phyloP scores from a whole-genome alignment of 2,888 invertebrate genomes.

The Sinelater perroti region DNA sequence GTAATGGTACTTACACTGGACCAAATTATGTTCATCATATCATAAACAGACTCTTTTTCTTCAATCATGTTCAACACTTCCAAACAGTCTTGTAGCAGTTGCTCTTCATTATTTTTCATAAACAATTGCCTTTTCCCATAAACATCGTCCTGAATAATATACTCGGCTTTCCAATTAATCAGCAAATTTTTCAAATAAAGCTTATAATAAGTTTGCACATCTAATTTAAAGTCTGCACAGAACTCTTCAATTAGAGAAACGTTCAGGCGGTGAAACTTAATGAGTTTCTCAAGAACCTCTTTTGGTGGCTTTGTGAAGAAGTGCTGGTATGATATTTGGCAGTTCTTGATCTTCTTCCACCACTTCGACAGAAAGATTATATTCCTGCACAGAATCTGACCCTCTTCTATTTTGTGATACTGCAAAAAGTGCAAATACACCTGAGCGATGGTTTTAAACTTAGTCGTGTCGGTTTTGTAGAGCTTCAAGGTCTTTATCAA shows the following conservation, averaged over 20 bases:
- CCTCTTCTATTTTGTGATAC: slow-evolving; percentile 36
- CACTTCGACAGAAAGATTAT: slow-evolving; percentile 47
- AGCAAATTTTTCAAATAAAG: slow-evolving; percentile 57
- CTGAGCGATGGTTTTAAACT: slow-evolving; percentile 45
- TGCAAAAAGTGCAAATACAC: slow-evolving; percentile 45
- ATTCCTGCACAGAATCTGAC: slow-evolving; percentile 37
- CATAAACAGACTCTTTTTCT: slow-evolving; percentile 50
- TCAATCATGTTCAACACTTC: slow-evolving; percentile 52
- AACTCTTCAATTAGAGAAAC: slow-evolving; percentile 58
- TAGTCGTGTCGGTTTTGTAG: slow-evolving; percentile 49
- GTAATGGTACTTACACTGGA: slow-evolving; percentile 43
- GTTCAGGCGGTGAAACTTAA: slow-evolving; percentile 42
- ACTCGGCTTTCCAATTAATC: slow-evolving; percentile 61
- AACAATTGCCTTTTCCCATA: slow-evolving; percentile 46
- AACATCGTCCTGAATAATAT: slow-evolving; percentile 47
- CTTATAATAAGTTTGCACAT: slow-evolving; percentile 55
- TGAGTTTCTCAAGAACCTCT: slow-evolving; percentile 39
- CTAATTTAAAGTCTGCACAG: slow-evolving; percentile 60
- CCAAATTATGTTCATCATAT: slow-evolving; percentile 49
- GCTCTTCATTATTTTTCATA: slow-evolving; percentile 44
- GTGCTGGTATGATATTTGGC: slow-evolving; percentile 44
- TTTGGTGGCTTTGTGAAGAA: slow-evolving; percentile 46
- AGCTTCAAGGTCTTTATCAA: slow-evolving; percentile 42
- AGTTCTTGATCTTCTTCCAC: slow-evolving; percentile 49
- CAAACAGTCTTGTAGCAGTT: slow-evolving; percentile 54